Percentiles rank a stretch among this genome's conserved stretches.
These are phyloP conservation scores for Miniopterus natalensis DNA, from an alignment of 2,113 vertebrate species.

Conservation along the genomic window DNA sequence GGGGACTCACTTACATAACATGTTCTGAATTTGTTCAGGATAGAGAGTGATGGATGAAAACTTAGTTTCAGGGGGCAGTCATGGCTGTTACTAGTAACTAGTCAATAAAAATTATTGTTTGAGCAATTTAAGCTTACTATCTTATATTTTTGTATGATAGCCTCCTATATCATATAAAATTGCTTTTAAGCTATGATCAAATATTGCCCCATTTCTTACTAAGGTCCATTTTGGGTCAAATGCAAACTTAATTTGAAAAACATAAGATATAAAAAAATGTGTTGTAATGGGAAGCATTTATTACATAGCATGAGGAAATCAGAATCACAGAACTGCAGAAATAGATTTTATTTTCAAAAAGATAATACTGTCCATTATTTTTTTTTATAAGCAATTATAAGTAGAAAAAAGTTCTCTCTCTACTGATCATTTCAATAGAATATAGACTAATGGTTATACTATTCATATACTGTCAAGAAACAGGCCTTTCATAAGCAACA, in stretches of 20 bases:
- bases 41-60: neutral
- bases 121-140: neutral
- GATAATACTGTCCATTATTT: slow-evolving; percentile 26
- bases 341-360: slow-evolving; percentile 12
- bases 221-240: neutral
- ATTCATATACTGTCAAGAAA: slow-evolving; percentile 42
- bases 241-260: slow-evolving; percentile 50
- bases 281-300: neutral
- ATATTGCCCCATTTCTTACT: neutral
- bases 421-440: slow-evolving; percentile 49
- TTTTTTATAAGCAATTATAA: slow-evolving; percentile 57
- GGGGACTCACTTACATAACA: neutral
- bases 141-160: neutral
- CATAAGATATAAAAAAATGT: neutral
- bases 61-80: neutral
- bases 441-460: neutral
- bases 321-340: slow-evolving; percentile 23
- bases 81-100: neutral
- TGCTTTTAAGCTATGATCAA: neutral
- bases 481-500: neutral
- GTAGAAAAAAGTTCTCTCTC: neutral
- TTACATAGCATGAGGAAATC: neutral
- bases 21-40: neutral
- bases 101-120: neutral
- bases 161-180: neutral